Evolutionary conservation across 2,113 vertebrate species (phyloP).

Genomic region (Mugil cephalus): DNA sequence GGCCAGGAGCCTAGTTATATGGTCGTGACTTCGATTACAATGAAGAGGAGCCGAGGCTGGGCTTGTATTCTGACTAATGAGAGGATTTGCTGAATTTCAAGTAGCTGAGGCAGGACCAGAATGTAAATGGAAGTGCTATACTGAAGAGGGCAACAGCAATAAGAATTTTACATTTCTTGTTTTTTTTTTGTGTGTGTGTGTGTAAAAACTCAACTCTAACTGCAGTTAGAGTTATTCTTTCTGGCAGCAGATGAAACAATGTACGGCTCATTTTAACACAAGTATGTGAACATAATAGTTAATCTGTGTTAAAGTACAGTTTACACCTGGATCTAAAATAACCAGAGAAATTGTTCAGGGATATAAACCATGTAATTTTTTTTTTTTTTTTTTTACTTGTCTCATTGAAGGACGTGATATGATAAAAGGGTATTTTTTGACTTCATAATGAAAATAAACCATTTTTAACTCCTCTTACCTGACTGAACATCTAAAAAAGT

Average conservation of each 20-base stretch:
- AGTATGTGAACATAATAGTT: too few species aligned
- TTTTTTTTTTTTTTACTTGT: too few species aligned
- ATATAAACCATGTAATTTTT: too few species aligned
- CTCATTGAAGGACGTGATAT: too few species aligned
- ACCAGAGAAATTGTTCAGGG: too few species aligned
- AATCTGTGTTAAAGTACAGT: background rate
- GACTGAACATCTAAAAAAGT: background rate
- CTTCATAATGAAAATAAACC: background rate
- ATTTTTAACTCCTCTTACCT: background rate
- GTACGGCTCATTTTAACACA: too few species aligned
- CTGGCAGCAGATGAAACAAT: background rate
- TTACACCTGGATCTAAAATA: too few species aligned
- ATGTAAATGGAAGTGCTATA: slow-evolving; percentile 19
- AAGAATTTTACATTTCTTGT: background rate
- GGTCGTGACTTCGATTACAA: slow-evolving; percentile 73
- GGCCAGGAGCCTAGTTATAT: slow-evolving; percentile 61
- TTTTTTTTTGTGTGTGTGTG: too few species aligned
- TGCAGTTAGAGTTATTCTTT: background rate
- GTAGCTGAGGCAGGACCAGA: slow-evolving; percentile 39
- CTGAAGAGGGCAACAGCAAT: slow-evolving; percentile 4
- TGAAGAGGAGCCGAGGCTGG: slow-evolving; percentile 42
- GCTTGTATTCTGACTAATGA: slow-evolving; percentile 61
- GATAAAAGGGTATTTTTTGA: background rate
- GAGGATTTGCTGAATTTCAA: slow-evolving; percentile 59
- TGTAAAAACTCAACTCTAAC: background rate